phyloP scores from a whole-genome alignment of 2,888 invertebrate genomes.

The Linyphia triangularis region DNA sequence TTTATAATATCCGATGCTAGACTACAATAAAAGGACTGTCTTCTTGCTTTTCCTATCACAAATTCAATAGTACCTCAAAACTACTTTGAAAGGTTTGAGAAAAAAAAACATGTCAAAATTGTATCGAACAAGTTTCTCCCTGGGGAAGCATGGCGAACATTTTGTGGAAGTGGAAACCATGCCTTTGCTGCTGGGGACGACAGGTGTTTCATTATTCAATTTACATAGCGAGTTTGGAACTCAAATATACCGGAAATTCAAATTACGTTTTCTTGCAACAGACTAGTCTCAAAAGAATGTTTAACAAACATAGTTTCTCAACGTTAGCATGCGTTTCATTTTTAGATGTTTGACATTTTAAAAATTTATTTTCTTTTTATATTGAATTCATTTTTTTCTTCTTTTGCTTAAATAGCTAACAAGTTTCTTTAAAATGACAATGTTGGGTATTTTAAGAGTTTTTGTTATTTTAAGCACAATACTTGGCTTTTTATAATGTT shows the following conservation, averaged over 20 bases:
- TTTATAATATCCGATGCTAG: neutral
- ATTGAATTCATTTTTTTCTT: too few relatives aligned
- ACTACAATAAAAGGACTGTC: conserved; percentile 1
- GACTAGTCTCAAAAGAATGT: neutral
- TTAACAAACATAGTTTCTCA: conserved; percentile 33
- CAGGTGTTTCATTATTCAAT: conserved; percentile 72
- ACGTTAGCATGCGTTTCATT: neutral
- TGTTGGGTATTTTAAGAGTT: too few relatives aligned
- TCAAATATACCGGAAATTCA: conserved; percentile 64
- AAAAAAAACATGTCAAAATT: conserved; percentile 43
- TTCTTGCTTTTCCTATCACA: neutral
- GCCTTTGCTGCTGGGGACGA: conserved; percentile 3
- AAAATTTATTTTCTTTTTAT: neutral
- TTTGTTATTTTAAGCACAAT: too few relatives aligned
- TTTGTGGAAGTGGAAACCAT: neutral
- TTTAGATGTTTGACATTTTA: neutral
- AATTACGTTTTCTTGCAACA: conserved; percentile 42
- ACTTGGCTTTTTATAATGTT: too few relatives aligned
- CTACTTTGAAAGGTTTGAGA: neutral
- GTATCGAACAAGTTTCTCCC: conserved; percentile 20
- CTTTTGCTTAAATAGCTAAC: too few relatives aligned
- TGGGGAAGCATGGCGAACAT: neutral
- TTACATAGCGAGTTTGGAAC: conserved; percentile 57
- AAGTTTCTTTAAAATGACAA: too few relatives aligned
- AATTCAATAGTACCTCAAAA: conserved; percentile 11